phyloP scores from a whole-genome alignment of 2,888 invertebrate genomes.

The Alitta virens region DNA sequence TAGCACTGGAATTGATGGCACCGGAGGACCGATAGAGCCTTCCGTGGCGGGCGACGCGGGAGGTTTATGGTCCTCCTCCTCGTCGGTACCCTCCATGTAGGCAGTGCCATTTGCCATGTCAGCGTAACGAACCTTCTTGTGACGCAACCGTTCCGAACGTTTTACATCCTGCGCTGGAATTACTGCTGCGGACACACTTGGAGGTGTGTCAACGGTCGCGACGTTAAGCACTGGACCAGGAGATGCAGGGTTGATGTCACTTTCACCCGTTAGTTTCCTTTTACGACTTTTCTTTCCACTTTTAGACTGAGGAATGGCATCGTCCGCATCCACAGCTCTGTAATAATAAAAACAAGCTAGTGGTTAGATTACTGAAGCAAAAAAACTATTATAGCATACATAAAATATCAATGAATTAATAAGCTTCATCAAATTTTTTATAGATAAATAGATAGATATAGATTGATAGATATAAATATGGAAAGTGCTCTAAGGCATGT shows the following conservation, averaged over 20 bases:
- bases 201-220: background rate
- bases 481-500: too few relatives aligned
- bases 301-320: background rate
- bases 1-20: background rate
- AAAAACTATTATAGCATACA: too few relatives aligned
- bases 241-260: background rate
- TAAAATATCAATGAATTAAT: too few relatives aligned
- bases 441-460: too few relatives aligned
- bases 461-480: too few relatives aligned
- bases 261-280: background rate
- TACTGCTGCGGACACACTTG: background rate
- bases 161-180: conserved; percentile 15
- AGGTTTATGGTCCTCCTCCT: background rate
- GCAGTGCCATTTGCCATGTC: conserved; percentile 41
- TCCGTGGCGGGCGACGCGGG: background rate
- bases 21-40: background rate
- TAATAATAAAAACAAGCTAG: too few relatives aligned
- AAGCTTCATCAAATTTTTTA: too few relatives aligned
- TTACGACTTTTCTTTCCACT: background rate
- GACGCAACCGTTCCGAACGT: conserved; percentile 34
- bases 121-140: conserved; percentile 50
- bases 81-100: background rate
- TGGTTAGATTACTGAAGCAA: too few relatives aligned
- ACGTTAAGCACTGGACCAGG: background rate
- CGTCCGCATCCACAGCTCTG: too few relatives aligned